phyloP scores from a whole-genome alignment of 2,113 vertebrate genomes.

The Amazona vittata region DNA sequence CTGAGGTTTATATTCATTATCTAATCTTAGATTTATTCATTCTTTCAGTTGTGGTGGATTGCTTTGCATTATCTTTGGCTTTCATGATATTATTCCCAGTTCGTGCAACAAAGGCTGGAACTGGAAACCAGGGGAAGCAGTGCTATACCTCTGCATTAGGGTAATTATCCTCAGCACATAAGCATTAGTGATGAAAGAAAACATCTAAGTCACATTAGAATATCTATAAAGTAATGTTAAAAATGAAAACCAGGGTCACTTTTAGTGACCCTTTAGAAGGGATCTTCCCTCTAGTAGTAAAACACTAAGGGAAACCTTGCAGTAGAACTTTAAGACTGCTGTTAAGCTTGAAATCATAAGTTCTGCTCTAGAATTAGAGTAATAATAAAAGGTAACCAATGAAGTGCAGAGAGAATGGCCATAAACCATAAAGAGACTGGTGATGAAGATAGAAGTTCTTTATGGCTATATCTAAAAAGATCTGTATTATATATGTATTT shows the following conservation, averaged over 20 bases:
- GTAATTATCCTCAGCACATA: background rate
- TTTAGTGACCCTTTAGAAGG: background rate
- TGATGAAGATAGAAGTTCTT: background rate
- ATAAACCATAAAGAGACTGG: background rate
- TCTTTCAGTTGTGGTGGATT: background rate
- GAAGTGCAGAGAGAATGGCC: background rate
- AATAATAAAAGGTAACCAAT: background rate
- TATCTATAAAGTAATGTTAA: background rate
- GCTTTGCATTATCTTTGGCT: background rate
- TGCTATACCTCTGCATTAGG: background rate
- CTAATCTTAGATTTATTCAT: background rate
- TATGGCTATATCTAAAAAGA: background rate
- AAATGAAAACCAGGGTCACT: background rate
- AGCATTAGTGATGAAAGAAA: background rate
- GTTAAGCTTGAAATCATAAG: background rate
- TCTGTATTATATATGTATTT: background rate
- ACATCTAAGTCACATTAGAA: background rate
- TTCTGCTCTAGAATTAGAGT: background rate
- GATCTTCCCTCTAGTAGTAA: background rate
- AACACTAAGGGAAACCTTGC: background rate
- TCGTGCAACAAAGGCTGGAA: background rate
- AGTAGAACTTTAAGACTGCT: background rate
- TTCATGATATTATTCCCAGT: background rate
- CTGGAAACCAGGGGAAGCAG: background rate
- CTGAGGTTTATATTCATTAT: background rate